Evolutionary conservation across 2,113 vertebrate genomes (phyloP).

Genomic region (Leptodactylus fuscus): DNA sequence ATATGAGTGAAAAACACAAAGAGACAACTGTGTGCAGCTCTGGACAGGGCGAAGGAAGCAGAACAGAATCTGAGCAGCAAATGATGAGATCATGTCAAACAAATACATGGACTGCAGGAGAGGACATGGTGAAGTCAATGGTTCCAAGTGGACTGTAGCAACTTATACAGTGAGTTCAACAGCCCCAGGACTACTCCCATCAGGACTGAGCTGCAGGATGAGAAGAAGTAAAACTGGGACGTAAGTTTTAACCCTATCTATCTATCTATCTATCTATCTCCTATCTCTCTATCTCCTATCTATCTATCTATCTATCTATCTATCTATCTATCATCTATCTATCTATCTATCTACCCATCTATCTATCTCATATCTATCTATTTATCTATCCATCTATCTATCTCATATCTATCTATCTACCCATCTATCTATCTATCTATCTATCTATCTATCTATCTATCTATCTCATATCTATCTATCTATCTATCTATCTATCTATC

Average conservation of each 20-base stretch:
- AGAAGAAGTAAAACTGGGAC: neutral
- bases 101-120: conserved; percentile 60
- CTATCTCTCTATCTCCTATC: too few species aligned
- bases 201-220: neutral
- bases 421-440: too few species aligned
- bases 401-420: too few species aligned
- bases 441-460: too few species aligned
- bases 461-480: too few species aligned
- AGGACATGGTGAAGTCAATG: conserved; percentile 24
- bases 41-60: conserved; percentile 63
- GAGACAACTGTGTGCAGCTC: conserved; percentile 69
- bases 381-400: too few species aligned
- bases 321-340: too few species aligned
- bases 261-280: neutral
- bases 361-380: too few species aligned
- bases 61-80: conserved; percentile 62
- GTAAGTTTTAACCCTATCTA: neutral
- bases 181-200: neutral
- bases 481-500: too few species aligned
- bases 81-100: conserved; percentile 67
- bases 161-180: neutral
- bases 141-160: neutral
- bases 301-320: too few species aligned
- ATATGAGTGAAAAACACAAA: conserved; percentile 65
- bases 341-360: too few species aligned